A percentile compares a stretch with the other conserved stretches of the same genome.
Conservation (phyloP, 2,888 invertebrate genomes). For the Coleophora deauratella region DNA sequence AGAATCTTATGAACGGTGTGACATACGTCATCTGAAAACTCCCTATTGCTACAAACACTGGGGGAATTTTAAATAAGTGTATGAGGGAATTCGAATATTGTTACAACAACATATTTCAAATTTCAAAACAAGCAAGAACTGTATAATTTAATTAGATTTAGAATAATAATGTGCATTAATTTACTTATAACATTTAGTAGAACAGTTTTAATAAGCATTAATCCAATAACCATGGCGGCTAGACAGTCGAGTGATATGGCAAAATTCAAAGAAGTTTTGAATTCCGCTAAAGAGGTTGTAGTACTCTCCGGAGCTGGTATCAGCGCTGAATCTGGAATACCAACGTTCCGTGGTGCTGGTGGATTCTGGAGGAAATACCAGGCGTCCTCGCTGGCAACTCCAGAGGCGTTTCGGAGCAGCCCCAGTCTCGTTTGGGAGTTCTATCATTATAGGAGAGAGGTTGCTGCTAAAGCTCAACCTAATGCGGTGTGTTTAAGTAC, state of each 20-base stretch:
- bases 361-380: conserved; percentile 87
- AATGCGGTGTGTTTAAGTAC: conserved; percentile 66
- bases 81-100: too few species aligned
- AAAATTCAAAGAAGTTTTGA: conserved; percentile 73
- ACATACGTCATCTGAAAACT: too few species aligned
- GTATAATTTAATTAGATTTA: too few species aligned
- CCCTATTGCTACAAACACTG: too few species aligned
- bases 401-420: conserved; percentile 79
- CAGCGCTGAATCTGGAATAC: conserved; percentile 90
- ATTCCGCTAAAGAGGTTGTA: conserved; percentile 77
- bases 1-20: too few species aligned
- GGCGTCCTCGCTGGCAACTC: conserved; percentile 79
- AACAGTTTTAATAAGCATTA: conserved; percentile 7
- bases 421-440: conserved; percentile 93
- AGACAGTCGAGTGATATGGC: conserved; percentile 52
- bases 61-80: too few species aligned
- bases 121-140: too few species aligned
- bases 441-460: conserved; percentile 87
- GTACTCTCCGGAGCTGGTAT: conserved; percentile 86
- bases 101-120: too few species aligned
- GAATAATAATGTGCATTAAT: conserved; percentile 27
- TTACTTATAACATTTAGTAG: conserved; percentile 23
- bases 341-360: conserved; percentile 88
- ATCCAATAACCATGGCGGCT: conserved; percentile 24
- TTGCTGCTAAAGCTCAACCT: conserved; percentile 81